Conservation (phyloP, 2,113 vertebrate species). For the Cryptotis parvus region DNA sequence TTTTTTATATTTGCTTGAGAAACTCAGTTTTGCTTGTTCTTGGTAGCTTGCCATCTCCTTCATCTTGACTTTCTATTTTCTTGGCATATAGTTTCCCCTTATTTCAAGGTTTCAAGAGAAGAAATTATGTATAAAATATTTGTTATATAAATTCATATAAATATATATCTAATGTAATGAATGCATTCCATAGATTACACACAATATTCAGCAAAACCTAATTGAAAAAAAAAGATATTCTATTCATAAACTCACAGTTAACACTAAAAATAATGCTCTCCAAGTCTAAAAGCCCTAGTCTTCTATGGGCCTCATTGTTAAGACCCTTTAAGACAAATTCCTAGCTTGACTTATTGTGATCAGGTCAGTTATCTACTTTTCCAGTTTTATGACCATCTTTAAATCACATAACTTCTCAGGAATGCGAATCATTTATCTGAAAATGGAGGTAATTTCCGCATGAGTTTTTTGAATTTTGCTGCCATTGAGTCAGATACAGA, state of each 20-base stretch:
- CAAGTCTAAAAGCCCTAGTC: not conserved
- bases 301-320: not conserved
- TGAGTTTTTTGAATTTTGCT: not conserved
- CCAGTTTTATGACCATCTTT: not conserved
- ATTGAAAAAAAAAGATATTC: not conserved
- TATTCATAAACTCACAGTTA: not conserved
- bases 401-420: not conserved
- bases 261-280: not conserved
- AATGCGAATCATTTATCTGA: not conserved
- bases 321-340: not conserved
- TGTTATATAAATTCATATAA: too few species aligned
- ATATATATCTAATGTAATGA: not conserved
- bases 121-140: too few species aligned
- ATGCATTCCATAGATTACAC: not conserved
- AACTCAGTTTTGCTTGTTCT: not conserved
- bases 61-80: not conserved
- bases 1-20: not conserved
- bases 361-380: not conserved
- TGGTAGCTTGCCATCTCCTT: accelerated
- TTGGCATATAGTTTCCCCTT: not conserved
- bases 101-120: not conserved
- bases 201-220: not conserved
- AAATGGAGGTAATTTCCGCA: not conserved
- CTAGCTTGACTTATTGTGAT: not conserved
- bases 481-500: not conserved